Evolutionary conservation across 1,140 invertebrate genomes (phyloP).

Genomic region (Adelges cooleyi): DNA sequence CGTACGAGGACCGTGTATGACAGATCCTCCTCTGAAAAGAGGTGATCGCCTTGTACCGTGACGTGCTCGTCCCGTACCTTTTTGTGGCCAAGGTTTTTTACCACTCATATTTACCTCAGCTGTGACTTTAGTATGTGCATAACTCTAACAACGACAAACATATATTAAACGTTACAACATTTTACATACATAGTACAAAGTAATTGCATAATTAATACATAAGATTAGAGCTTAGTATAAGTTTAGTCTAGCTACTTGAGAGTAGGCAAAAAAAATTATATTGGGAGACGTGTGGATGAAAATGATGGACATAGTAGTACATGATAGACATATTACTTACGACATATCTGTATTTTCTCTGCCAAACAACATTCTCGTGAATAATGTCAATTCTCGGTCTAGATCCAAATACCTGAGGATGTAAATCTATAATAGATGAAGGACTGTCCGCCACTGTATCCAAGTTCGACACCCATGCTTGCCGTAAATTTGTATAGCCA

Average conservation of each 20-base stretch:
- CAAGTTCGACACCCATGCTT: slow-evolving; percentile 88
- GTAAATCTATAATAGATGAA: slow-evolving; percentile 70
- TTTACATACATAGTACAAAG: too few species aligned
- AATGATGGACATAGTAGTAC: too few species aligned
- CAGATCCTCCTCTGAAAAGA: slow-evolving; percentile 61
- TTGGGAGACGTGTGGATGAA: not conserved
- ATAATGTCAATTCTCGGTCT: slow-evolving; percentile 81
- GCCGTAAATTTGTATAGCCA: slow-evolving; percentile 43
- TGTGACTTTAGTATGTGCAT: slow-evolving; percentile 57
- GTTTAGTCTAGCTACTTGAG: too few species aligned
- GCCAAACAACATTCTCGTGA: slow-evolving; percentile 80
- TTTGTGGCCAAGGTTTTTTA: slow-evolving; percentile 90
- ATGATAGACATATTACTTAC: too few species aligned
- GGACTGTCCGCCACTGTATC: slow-evolving; percentile 66
- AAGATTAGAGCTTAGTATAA: too few species aligned
- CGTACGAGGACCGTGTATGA: slow-evolving; percentile 75
- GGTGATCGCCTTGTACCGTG: slow-evolving; percentile 86
- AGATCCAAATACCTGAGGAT: slow-evolving; percentile 74
- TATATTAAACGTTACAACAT: too few species aligned
- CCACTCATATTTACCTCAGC: slow-evolving; percentile 80
- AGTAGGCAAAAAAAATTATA: not conserved
- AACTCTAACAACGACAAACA: slow-evolving; percentile 44
- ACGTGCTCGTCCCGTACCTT: slow-evolving; percentile 70
- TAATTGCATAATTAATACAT: too few species aligned
- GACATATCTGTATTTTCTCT: slow-evolving; percentile 68